These are phyloP conservation scores for Calliphora vicina DNA, from an alignment of 1,140 invertebrate species.

Conservation along the genomic window DNA sequence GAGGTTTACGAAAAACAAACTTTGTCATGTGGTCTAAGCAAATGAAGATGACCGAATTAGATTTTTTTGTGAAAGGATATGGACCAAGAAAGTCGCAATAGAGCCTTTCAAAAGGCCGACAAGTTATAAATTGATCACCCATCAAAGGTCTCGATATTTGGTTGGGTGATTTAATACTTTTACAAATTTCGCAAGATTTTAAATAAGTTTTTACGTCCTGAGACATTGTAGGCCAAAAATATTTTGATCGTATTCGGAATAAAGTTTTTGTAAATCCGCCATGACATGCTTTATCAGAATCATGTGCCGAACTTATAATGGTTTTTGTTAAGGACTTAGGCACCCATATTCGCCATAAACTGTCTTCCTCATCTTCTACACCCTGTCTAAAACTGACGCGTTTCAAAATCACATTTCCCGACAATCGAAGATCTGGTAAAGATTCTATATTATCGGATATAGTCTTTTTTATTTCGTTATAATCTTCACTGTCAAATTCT, in stretches of 20 bases:
- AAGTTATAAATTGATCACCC: neutral
- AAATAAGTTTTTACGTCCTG: neutral
- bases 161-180: neutral
- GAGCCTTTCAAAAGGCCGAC: neutral
- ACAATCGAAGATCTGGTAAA: neutral
- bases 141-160: neutral
- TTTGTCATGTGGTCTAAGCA: neutral
- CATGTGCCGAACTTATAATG: neutral
- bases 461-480: neutral
- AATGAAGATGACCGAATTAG: neutral
- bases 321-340: constrained; percentile 3
- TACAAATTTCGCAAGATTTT: neutral
- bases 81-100: neutral
- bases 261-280: neutral
- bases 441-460: neutral
- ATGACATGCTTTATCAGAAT: neutral
- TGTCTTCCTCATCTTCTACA: neutral
- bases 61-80: neutral
- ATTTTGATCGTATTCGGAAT: neutral
- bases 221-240: neutral
- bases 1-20: neutral
- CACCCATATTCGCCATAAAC: neutral
- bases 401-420: neutral
- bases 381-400: neutral
- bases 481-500: neutral